Conservation (phyloP, 2,797 vertebrate genomes). For the Amazonetta brasiliensis region DNA sequence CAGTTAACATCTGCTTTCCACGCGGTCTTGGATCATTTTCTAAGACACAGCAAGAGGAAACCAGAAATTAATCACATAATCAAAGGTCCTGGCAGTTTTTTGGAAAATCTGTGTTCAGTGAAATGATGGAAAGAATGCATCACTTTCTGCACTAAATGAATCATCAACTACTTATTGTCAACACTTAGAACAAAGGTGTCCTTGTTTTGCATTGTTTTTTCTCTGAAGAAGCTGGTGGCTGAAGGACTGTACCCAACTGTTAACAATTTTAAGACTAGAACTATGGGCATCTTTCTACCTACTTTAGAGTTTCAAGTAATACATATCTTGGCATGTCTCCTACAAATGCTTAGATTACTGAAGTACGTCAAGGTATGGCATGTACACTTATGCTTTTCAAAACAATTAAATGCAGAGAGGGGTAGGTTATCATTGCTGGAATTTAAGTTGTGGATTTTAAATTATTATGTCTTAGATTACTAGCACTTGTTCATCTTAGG, state of each 20-base stretch:
- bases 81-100: constrained; percentile 56
- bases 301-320: not conserved
- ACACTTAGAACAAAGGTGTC: constrained; percentile 35
- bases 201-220: constrained; percentile 30
- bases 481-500: not conserved
- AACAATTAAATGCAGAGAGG: not conserved
- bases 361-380: not conserved
- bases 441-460: not conserved
- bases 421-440: not conserved
- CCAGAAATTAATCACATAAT: constrained; percentile 72
- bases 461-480: not conserved
- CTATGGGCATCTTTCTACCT: not conserved
- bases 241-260: not conserved
- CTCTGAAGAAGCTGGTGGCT: constrained; percentile 1
- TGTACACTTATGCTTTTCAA: not conserved
- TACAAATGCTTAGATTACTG: not conserved
- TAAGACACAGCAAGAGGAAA: constrained; percentile 65
- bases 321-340: not conserved
- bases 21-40: constrained; percentile 67
- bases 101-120: constrained; percentile 43
- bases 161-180: constrained; percentile 46
- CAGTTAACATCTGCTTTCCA: constrained; percentile 64
- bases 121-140: constrained; percentile 59
- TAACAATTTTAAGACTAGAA: not conserved
- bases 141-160: constrained; percentile 18